Percentiles rank a stretch among this genome's conserved stretches.
Evolutionary conservation across 2,888 invertebrate genomes (phyloP).

Genomic region (Drosophila conformis): DNA sequence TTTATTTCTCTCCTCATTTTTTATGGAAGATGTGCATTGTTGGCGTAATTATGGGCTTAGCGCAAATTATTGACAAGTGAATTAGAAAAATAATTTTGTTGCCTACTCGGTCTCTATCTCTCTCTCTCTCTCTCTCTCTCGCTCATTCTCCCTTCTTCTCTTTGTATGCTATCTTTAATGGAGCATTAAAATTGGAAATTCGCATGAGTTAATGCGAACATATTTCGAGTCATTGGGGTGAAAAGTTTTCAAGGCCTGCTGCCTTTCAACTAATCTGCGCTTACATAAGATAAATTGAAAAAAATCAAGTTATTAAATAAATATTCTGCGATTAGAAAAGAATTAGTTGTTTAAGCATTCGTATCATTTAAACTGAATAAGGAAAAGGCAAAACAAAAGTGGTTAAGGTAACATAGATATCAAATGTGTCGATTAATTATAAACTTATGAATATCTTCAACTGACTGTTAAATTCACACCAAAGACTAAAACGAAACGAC

Average conservation of each 20-base stretch:
- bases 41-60: conserved; percentile 77
- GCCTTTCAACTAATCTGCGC: conserved; percentile 29
- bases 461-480: not conserved
- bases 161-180: conserved; percentile 46
- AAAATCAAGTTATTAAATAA: conserved; percentile 1
- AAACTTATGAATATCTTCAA: not conserved
- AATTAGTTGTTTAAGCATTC: not conserved
- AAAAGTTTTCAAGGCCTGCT: conserved; percentile 25
- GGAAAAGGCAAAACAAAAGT: not conserved
- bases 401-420: not conserved
- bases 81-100: conserved; percentile 71
- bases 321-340: not conserved
- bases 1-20: conserved; percentile 14
- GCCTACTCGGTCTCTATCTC: not conserved
- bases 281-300: conserved; percentile 14
- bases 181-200: conserved; percentile 57
- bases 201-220: conserved; percentile 41
- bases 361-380: not conserved
- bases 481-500: not conserved
- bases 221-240: conserved; percentile 38
- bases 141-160: not conserved
- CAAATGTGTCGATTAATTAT: not conserved
- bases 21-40: conserved; percentile 61
- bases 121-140: not conserved
- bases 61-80: conserved; percentile 76